A percentile compares a stretch with the other conserved stretches of the same genome.
Conservation (phyloP, 2,797 vertebrate species). For the Bryconaethiops microstoma region DNA sequence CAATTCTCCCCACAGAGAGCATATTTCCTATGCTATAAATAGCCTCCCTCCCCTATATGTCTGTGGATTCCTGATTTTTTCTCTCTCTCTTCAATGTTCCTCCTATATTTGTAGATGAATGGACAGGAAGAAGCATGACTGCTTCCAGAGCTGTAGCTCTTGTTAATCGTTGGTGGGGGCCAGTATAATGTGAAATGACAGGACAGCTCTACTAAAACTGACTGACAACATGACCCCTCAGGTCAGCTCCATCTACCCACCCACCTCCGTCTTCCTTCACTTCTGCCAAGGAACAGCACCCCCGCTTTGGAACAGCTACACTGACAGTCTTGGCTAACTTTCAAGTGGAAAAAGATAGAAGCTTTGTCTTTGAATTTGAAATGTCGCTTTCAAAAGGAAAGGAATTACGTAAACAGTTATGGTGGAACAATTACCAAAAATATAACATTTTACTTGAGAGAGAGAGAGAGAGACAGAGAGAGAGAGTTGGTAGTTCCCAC, state of each 20-base stretch:
- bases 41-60: slow-evolving; percentile 64
- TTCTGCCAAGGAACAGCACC: neutral
- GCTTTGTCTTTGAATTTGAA: neutral
- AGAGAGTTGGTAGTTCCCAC: too few species aligned
- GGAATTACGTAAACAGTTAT: neutral
- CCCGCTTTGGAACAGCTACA: neutral
- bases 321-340: neutral
- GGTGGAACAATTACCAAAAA: too few species aligned
- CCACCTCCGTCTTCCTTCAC: slow-evolving; percentile 4
- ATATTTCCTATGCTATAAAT: slow-evolving; percentile 80
- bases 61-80: slow-evolving; percentile 66
- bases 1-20: slow-evolving; percentile 77
- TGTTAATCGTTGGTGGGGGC: slow-evolving; percentile 42
- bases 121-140: slow-evolving; percentile 52
- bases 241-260: neutral
- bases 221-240: slow-evolving; percentile 42
- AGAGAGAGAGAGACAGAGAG: too few species aligned
- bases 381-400: slow-evolving; percentile 23
- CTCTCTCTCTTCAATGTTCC: slow-evolving; percentile 48
- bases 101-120: slow-evolving; percentile 64
- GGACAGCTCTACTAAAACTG: slow-evolving; percentile 18
- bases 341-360: neutral
- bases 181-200: slow-evolving; percentile 51
- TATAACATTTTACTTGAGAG: too few species aligned
- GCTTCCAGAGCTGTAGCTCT: slow-evolving; percentile 51